Base-by-base conservation (phyloP, 2,113 vertebrate genomes). In the Addax nasomaculatus region DNA sequence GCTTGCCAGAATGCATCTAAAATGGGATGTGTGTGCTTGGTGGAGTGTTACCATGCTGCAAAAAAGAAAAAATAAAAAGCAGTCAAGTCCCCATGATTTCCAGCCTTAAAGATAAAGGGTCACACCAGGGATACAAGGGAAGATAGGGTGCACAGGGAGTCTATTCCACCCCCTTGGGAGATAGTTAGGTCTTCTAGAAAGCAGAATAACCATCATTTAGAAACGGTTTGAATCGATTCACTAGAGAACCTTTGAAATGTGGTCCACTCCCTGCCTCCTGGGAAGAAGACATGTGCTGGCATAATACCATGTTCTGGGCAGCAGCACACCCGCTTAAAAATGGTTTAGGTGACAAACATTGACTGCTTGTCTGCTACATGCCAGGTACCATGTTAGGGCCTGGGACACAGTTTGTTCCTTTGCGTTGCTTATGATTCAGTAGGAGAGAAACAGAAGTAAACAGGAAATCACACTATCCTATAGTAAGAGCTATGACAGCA, bases 1-100 rank as follows among this genome's bases (percentile, higher is more conserved):
- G 87, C 96, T 67, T 93, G 97, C 98, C 98, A 98, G 91, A n/a
- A 93, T 5, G 95, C 19, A 21, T 96, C 96, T 96, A 93, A 95
- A 96, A 91, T 0, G 17, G 91, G 89, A 47, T 0, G 11, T 8
- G 10, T 5, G 0, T 62, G 84, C 89, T 80, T n/a, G 36, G 70
- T 29, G 73, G 57, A 25, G 94, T 30, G 80, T 51, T 30, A 79
- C 83, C 6, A 60, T 21, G 84, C 92, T 92, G 89, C 62, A 14
- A 13, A 79, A 70, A 70, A n/a, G 30, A 13, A 7, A 73, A 21
- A 29, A 29, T 30, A 25, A 67, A 43, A 45, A 53, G 92, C 9
- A 23, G 79, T 23, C 25, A 47, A 29, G 49, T 78, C 73, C 33
- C 1, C 45, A 12, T 0, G 9, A 58, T 11, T 60, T 80, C 49